Base-by-base conservation (phyloP, 2,797 vertebrate species). In the Hypotaenidia philippensis region DNA sequence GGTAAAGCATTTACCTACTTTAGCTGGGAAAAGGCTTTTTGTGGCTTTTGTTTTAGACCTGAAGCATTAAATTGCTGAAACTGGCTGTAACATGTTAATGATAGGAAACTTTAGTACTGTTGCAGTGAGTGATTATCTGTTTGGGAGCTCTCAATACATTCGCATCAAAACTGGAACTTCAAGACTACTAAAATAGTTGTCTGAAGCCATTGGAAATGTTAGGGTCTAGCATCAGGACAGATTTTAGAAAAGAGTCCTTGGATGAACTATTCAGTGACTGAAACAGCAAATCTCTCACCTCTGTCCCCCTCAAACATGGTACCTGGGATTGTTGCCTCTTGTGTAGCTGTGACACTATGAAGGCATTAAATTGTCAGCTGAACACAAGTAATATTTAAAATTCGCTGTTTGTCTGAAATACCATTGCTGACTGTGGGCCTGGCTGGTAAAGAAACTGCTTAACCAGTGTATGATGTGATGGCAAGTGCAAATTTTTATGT, bases 371-470 rank as follows among this genome's bases (percentile, higher is more conserved):
- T 20, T 40, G 5, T 53, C 22, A 36, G 0, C 17, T 72, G 41
- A 40, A 44, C 4, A 3, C 1, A 0, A 3, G 10, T 26, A 10
- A 40, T 29, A 3, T 13, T 78, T 53, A 1, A 5, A 6, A 26
- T 19, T 31, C 57, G 44, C 26, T 11, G 5, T 26, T 40, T 44
- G 5, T 64, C 22, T 80, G 70, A 25, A 84, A 20, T 66, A 53
- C 8, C 13, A n/a, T 12, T 68, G 55, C 31, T 77, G 41, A 15
- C 25, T 72, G 2, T 57, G 6, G 21, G 41, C 20, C 4, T 52
- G 21, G 23, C 6, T 34, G 40, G 8, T 63, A n/a, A 75, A 63
- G 52, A 78, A 89, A 63, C n/a, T 32, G 26, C 29, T 26, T 55
- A 66, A 55, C 40, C 6, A 12, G 19, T 60, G 40, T 13, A 31